phyloP scores from a whole-genome alignment of 2,113 vertebrate genomes.

The Gnathonemus echidnorhynchus region DNA sequence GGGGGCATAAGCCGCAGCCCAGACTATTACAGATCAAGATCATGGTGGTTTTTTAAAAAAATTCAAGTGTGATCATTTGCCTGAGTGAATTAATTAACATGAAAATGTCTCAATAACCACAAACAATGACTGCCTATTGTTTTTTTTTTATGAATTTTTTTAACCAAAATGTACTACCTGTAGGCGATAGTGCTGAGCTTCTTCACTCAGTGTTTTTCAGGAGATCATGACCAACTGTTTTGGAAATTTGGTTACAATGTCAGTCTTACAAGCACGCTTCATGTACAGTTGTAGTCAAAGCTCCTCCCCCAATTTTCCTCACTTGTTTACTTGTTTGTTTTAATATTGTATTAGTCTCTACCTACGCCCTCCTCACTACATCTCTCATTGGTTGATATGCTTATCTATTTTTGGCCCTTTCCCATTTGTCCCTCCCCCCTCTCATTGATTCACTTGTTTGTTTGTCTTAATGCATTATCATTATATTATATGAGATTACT shows the following conservation, averaged over 20 bases:
- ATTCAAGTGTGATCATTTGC: constrained; percentile 9
- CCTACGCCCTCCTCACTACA: background rate
- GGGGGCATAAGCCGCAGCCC: background rate
- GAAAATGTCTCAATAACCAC: background rate
- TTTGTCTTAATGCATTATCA: constrained; percentile 14
- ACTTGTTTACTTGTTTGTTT: background rate
- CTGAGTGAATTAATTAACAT: background rate
- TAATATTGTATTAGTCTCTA: constrained; percentile 5
- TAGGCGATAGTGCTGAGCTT: background rate
- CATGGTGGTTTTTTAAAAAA: background rate
- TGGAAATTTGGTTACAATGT: constrained; percentile 1
- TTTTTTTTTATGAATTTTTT: background rate
- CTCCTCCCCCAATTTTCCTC: background rate
- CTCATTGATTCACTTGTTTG: constrained; percentile 1
- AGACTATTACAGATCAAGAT: background rate
- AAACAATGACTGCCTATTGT: background rate
- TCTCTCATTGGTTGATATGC: background rate
- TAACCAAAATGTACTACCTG: background rate
- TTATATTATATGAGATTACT: constrained; percentile 9
- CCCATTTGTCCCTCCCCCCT: background rate
- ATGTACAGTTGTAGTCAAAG: constrained; percentile 2
- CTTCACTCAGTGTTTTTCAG: background rate
- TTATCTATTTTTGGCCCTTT: background rate
- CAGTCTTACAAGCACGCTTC: background rate
- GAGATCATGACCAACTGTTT: background rate